Conservation (phyloP, 2,113 vertebrate genomes). For the Limnothrissa miodon region DNA sequence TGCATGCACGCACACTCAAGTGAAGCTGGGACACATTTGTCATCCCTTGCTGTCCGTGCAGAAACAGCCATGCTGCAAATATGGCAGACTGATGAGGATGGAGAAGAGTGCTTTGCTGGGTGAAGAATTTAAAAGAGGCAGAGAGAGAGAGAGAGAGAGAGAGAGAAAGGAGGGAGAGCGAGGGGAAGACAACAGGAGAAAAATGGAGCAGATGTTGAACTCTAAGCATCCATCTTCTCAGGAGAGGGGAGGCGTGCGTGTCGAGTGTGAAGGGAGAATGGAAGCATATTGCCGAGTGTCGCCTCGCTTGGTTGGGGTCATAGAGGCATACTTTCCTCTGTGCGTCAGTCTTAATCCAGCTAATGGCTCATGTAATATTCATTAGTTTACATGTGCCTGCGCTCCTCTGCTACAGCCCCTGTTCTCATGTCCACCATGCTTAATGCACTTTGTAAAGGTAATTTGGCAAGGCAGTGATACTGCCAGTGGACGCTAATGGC, state of each 20-base stretch:
- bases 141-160: background rate
- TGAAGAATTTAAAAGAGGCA: background rate
- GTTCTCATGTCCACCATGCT: slow-evolving; percentile 5
- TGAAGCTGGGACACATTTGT: background rate
- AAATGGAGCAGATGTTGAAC: slow-evolving; percentile 14
- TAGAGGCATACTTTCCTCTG: slow-evolving; percentile 24
- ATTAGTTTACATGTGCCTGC: slow-evolving; percentile 31
- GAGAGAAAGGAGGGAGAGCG: background rate
- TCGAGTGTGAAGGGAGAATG: background rate
- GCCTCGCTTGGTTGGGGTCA: slow-evolving; percentile 19
- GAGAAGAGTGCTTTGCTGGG: background rate
- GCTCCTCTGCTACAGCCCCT: background rate
- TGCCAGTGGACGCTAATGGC: background rate
- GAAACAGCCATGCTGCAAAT: background rate
- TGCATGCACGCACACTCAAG: background rate
- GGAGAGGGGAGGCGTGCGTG: background rate
- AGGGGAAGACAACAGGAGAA: background rate
- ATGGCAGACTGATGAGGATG: background rate
- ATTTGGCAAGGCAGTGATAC: slow-evolving; percentile 28
- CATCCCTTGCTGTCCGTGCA: background rate
- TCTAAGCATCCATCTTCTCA: slow-evolving; percentile 6
- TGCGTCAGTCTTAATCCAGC: slow-evolving; percentile 49
- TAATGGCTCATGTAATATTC: slow-evolving; percentile 61
- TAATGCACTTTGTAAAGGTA: slow-evolving; percentile 25
- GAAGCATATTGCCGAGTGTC: background rate